Evolutionary conservation across 2,888 invertebrate genomes (phyloP), one percentile per base, ranked within the genome.

Genomic region (Lasioglossum calceatum): DNA sequence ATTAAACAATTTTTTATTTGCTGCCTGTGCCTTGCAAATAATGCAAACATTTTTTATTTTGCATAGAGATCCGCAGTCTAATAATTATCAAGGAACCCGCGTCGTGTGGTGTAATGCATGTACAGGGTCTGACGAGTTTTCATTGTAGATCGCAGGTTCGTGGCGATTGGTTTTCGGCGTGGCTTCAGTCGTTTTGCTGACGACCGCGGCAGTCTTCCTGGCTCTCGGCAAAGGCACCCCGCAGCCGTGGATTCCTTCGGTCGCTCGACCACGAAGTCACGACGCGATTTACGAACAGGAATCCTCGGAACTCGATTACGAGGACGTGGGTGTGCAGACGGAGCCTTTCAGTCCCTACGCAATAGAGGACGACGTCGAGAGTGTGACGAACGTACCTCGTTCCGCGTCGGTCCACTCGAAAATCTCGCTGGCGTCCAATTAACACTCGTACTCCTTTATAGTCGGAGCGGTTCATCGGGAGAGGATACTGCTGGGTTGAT

Each of bases 111-210:
- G 10, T n/a, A 0, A n/a, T 10, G n/a, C 3, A 58, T 23, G 19
- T 54, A 54, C 10, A n/a, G 54, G 50, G 32, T 32, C 19, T 8
- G 36, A 47, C 47, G 23, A 47, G 58, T 72, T 19, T 79, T 16
- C 1, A 7, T 92, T 93, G 77, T 89, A 96, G 96, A 96, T 96
- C 91, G 96, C 96, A 76, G 96, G 96, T 16, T 96, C 96, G 91
- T 97, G 97, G 97, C 94, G 96, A 36, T 91, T 96, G 32, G 96
- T 96, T 4, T 97, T 97, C 89, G 96, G 96, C 0, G 96, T 96
- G 7, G 96, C 96, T 1, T 96, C 96, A 2, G 96, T 96, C 1
- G 96, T 96, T 19, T 92, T 96, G n/a, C 91, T 96, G 10, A 95
- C 96, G n/a, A 96, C 96, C 4, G 96, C 96, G 1, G 95, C 96